Evolutionary conservation across 1,140 invertebrate species (phyloP).

Genomic region (Euschistus heros): DNA sequence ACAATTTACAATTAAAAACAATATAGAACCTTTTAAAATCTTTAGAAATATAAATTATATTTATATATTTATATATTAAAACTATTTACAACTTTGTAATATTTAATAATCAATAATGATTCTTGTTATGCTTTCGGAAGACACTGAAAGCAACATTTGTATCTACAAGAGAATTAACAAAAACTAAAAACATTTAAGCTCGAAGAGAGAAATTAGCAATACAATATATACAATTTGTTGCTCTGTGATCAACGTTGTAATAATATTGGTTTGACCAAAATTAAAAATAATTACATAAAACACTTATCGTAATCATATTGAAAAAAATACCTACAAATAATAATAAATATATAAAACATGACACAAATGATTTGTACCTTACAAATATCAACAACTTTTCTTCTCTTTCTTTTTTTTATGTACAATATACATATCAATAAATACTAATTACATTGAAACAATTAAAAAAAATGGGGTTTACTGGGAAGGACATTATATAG

Average conservation of each 20-base stretch:
- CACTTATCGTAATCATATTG: not conserved
- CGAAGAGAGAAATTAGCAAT: not conserved
- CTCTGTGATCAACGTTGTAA: not conserved
- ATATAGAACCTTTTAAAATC: constrained; percentile 9
- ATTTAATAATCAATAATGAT: not conserved
- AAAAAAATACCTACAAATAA: not conserved
- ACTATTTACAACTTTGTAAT: constrained; percentile 7
- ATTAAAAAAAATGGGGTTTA: not conserved
- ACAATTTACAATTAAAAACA: constrained; percentile 18
- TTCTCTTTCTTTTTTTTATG: constrained; percentile 4
- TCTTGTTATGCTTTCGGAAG: not conserved
- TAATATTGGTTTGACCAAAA: constrained; percentile 14
- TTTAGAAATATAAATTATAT: constrained; percentile 20
- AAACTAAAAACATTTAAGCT: constrained; percentile 4
- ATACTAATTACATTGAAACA: not conserved
- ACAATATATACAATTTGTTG: constrained; percentile 1
- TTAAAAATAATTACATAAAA: not conserved
- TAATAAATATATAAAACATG: constrained; percentile 10
- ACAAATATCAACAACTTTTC: constrained; percentile 6
- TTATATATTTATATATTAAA: constrained; percentile 5
- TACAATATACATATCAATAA: constrained; percentile 1
- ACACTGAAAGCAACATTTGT: constrained; percentile 5
- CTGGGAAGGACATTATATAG: not conserved
- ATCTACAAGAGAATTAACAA: not conserved
- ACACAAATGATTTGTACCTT: constrained; percentile 9